Evolutionary conservation across 2,113 vertebrate species (phyloP), one percentile per base, ranked within the genome.

Genomic region (Cephalopholis sonnerati): DNA sequence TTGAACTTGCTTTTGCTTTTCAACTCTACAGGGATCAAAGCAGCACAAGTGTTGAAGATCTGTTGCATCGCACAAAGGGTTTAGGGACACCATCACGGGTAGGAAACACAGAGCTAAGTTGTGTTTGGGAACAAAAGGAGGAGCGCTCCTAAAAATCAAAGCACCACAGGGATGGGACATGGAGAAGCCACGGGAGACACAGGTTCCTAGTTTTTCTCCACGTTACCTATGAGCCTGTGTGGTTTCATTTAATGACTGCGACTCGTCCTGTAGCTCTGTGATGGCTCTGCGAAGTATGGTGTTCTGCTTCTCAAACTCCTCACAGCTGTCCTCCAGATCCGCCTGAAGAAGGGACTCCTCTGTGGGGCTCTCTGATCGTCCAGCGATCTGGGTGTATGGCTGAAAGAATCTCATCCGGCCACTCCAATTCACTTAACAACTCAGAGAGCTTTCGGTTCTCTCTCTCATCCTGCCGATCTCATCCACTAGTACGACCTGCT

Each of bases 191-290:
- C 79, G 27, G 89, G 0, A 22, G 84, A 46, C 29, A 68, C 1
- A 22, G 90, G 87, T 39, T 86, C 68, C 85, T 85, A 89, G 24
- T 61, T 53, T 50, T 66, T 77, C 81, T 91, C 77, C 83, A 67
- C 32, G 4, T 98, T 99, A 99, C 98, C 98, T 98, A 95, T 97
- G 88, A 51, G 92, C 90, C 71, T 94, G 95, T 17, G 97, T 96
- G 13, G 93, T 95, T 10, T 93, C 91, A 68, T 94, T 95, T 90
- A 97, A 94, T 27, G 94, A 93, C 17, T 92, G 65, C 48, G 95
- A 96, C 3, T 94, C 87, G 86, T 91, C 90, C 51, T 96, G 97
- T 10, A 97, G 87, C 78, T 95, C 91, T 1, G 90, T 84, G 18
- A 94, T 91, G 68, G 83, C 92, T 0, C 57, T 41, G 4, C 87